Evolutionary conservation across 2,797 vertebrate species (phyloP).

Genomic region (Catamblyrhynchus diadema): DNA sequence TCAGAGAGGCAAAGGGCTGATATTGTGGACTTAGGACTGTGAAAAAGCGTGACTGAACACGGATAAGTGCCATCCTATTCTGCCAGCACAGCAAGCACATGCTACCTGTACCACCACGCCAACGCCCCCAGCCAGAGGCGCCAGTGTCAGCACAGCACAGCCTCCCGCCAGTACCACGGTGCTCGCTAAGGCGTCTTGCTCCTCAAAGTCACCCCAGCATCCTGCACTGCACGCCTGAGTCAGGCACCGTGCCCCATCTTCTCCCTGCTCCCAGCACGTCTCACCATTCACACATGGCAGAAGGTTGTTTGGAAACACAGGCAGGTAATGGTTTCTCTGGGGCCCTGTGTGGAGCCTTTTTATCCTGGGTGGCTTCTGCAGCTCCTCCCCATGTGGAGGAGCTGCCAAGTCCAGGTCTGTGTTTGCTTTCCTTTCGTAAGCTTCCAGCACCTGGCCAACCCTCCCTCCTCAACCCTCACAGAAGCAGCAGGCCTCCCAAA

Average conservation of each 20-base stretch:
- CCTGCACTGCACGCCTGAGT: rapidly evolving
- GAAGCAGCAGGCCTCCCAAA: background rate
- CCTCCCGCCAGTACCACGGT: rapidly evolving
- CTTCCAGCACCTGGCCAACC: background rate
- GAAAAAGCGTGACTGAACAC: rapidly evolving
- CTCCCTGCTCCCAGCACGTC: background rate
- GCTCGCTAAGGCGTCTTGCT: background rate
- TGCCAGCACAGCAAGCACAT: background rate
- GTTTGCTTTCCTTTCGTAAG: constrained; percentile 18
- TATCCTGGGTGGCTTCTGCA: constrained; percentile 9
- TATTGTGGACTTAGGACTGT: background rate
- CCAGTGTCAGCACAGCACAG: background rate
- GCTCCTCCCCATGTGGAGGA: constrained; percentile 23
- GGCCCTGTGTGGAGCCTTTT: background rate
- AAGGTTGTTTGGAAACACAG: background rate
- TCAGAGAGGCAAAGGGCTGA: background rate
- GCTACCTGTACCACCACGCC: background rate
- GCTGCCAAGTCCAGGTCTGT: constrained; percentile 13
- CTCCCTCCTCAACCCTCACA: background rate
- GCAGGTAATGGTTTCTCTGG: background rate
- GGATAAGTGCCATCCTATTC: background rate
- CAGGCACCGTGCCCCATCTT: background rate
- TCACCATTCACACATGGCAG: background rate
- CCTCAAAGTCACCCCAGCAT: background rate
- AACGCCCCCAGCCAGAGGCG: background rate